Base-by-base conservation (phyloP, 2,797 vertebrate species). In the Clarias platycephalus region DNA sequence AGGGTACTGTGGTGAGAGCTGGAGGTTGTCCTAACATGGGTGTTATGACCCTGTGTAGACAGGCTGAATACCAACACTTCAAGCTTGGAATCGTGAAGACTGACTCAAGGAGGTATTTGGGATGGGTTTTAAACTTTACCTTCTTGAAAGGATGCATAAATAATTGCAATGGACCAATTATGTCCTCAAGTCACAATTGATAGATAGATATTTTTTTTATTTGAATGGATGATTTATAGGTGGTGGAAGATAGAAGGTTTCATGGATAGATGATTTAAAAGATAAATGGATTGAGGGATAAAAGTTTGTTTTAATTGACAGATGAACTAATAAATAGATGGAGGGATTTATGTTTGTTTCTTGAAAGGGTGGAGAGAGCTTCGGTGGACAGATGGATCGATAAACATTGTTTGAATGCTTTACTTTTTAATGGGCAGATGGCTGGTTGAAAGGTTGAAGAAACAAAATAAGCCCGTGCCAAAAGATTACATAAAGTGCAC, bases 1-100 rank as follows among this genome's bases (percentile, higher is more conserved):
- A 80, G 76, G 77, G 68, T 79, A 74, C 81, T 68, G 62, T n/a
- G 58, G 55, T 55, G 81, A 64, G 76, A 34, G 70, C 84, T 81
- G 86, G 70, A 12, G 24, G 15, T 16, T 55, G 12, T 37, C 34
- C 13, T n/a, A 37, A 57, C 22, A 78, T 60, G 9, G 18, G 58
- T 31, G 49, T 68, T 57, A 62, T 79, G 37, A 71, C n/a, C 31
- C 31, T 62, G 28, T 20, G 12, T 77, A n/a, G 15, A 37, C 15
- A 1, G 31, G 75, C 2, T 77, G 20, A 7, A 2, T 60, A n/a
- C 37, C 12, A 62, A 60, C 31, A 37, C 5, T 4, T 55, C 16
- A 58, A n/a, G 28, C 15, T 76, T 57, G 53, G 26, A 57, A 57
- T 31, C 0, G 4, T 62, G 31, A 57, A 57, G 8, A 76, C 57